Evolutionary conservation across 2,113 vertebrate genomes (phyloP).

Genomic region (Paralichthys olivaceus): DNA sequence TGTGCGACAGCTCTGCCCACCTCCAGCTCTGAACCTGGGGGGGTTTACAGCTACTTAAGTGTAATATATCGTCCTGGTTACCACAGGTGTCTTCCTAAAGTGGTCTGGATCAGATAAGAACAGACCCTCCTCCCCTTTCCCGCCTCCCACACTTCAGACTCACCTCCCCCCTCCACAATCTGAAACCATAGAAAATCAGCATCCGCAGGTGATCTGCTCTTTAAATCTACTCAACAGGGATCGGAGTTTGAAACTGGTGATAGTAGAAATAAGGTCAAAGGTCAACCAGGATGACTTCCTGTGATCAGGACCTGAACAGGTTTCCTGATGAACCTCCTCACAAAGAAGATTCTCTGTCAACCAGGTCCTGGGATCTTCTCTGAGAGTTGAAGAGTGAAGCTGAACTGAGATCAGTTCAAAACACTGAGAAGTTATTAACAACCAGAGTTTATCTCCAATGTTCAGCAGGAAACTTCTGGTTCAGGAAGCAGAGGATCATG

Average conservation of each 20-base stretch:
- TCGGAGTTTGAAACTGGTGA: too few species aligned
- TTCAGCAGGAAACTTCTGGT: too few species aligned
- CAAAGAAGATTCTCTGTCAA: too few species aligned
- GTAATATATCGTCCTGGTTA: constrained; percentile 75
- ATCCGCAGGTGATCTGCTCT: not conserved
- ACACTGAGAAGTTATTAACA: too few species aligned
- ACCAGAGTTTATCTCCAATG: too few species aligned
- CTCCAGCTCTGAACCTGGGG: constrained; percentile 54
- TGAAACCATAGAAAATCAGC: not conserved
- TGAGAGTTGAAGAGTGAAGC: too few species aligned
- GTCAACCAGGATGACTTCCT: not conserved
- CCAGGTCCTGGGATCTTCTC: too few species aligned
- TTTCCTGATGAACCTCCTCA: too few species aligned
- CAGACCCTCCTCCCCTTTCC: constrained; percentile 38
- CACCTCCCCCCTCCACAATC: not conserved
- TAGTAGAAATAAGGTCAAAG: not conserved
- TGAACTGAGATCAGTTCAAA: too few species aligned
- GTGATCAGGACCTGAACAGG: too few species aligned
- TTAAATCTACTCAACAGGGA: not conserved
- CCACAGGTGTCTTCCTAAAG: constrained; percentile 79
- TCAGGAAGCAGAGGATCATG: too few species aligned
- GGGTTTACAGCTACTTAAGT: constrained; percentile 72
- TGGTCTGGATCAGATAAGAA: constrained; percentile 83
- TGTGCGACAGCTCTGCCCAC: constrained; percentile 47
- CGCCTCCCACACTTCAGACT: constrained; percentile 32